Percentiles rank a stretch among this genome's conserved stretches.
Conservation (phyloP, 2,113 vertebrate species). For the Pedetes capensis region DNA sequence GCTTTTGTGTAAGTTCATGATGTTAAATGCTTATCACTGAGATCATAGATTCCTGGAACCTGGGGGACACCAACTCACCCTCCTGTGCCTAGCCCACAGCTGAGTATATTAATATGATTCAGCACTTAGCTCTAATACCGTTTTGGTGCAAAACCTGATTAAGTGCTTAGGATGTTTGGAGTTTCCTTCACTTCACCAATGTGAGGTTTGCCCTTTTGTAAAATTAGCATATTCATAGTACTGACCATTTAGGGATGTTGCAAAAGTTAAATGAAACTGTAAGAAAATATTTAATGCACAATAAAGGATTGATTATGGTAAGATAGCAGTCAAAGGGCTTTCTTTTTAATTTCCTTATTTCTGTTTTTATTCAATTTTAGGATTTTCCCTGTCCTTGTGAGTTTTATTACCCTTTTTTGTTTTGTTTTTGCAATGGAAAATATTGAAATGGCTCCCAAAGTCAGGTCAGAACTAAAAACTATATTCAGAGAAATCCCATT, state of each 20-base stretch:
- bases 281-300: background rate
- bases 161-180: background rate
- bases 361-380: background rate
- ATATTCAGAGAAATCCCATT: background rate
- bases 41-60: background rate
- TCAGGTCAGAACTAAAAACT: background rate
- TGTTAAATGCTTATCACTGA: background rate
- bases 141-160: background rate
- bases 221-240: background rate
- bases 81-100: background rate
- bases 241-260: background rate
- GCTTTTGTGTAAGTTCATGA: background rate
- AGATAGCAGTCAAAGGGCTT: background rate
- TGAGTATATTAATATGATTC: background rate
- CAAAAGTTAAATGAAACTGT: background rate
- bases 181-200: background rate
- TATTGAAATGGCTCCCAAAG: background rate
- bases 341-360: background rate
- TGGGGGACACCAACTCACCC: background rate
- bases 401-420: slow-evolving; percentile 27
- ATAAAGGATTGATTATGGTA: background rate
- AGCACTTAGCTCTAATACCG: background rate
- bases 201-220: background rate
- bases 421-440: slow-evolving; percentile 35
- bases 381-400: background rate